These are phyloP conservation scores for Oenanthe melanoleuca DNA, from an alignment of 2,113 vertebrate species.

Conservation along the genomic window DNA sequence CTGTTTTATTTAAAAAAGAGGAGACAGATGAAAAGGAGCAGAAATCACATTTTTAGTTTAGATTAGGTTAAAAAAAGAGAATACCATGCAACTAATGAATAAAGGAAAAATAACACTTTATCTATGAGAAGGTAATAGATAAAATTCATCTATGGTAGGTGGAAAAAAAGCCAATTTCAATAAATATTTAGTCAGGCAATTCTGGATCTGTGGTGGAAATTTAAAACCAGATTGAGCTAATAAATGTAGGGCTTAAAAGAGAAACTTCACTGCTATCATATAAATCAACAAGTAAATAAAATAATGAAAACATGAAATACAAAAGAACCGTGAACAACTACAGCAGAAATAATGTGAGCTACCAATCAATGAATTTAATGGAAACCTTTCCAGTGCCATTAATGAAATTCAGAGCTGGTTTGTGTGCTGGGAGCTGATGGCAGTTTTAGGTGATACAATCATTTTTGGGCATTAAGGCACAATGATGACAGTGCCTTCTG, in stretches of 20 bases:
- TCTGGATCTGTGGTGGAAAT: neutral
- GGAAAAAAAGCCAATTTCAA: neutral
- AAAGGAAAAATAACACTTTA: neutral
- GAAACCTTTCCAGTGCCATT: neutral
- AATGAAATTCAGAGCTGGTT: neutral
- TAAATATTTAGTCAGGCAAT: neutral
- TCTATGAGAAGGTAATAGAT: neutral
- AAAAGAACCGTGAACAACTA: neutral
- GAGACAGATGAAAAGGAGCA: neutral
- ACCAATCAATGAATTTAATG: neutral
- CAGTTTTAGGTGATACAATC: neutral
- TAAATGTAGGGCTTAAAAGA: neutral
- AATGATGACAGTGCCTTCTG: neutral
- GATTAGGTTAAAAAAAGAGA: neutral
- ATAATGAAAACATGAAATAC: neutral
- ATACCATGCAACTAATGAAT: rapidly evolving
- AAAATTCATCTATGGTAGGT: neutral
- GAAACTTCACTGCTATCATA: neutral
- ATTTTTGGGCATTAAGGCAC: neutral
- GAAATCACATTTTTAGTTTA: neutral
- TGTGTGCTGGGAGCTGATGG: neutral
- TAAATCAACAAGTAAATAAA: constrained; percentile 29
- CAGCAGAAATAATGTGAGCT: neutral
- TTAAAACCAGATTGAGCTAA: neutral
- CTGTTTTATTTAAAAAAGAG: neutral